Conservation (phyloP, 2,888 invertebrate species). For the Drosophila birchii region DNA sequence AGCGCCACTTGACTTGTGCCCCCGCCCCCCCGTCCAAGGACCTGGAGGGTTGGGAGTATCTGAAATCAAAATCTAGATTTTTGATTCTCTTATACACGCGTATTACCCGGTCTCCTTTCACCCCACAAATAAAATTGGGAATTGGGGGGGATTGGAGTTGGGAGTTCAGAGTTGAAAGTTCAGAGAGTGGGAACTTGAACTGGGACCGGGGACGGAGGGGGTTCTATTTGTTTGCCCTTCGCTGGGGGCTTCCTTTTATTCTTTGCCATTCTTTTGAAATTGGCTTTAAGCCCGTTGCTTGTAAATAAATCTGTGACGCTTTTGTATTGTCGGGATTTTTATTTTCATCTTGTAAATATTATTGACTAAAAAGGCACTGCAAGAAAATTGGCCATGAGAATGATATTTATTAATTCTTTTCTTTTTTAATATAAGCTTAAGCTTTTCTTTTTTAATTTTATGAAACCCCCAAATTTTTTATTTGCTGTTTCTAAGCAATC, state of each 20-base stretch:
- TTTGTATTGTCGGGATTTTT: slow-evolving; percentile 56
- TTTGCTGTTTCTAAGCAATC: not conserved
- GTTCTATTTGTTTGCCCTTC: slow-evolving; percentile 44
- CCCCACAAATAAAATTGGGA: slow-evolving; percentile 24
- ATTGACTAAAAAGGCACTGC: slow-evolving; percentile 7
- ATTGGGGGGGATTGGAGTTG: slow-evolving; percentile 13
- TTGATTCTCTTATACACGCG: slow-evolving; percentile 75
- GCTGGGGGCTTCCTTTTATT: slow-evolving; percentile 58
- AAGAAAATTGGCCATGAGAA: not conserved
- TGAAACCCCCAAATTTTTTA: not conserved
- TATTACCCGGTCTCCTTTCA: slow-evolving; percentile 45
- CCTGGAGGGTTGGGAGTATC: slow-evolving; percentile 56
- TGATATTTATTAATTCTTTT: not conserved
- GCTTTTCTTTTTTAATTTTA: not conserved
- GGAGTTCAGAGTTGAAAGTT: not conserved
- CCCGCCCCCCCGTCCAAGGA: slow-evolving; percentile 3
- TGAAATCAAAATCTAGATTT: slow-evolving; percentile 77
- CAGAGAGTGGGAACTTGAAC: not conserved
- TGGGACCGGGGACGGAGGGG: not conserved
- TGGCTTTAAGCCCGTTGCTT: slow-evolving; percentile 71
- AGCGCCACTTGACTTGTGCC: slow-evolving; percentile 74
- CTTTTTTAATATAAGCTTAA: no score
- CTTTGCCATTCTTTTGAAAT: slow-evolving; percentile 65
- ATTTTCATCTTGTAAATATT: not conserved
- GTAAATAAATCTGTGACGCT: slow-evolving; percentile 73